Base-by-base conservation (phyloP, 1,140 invertebrate species). In the Tribolium castaneum region DNA sequence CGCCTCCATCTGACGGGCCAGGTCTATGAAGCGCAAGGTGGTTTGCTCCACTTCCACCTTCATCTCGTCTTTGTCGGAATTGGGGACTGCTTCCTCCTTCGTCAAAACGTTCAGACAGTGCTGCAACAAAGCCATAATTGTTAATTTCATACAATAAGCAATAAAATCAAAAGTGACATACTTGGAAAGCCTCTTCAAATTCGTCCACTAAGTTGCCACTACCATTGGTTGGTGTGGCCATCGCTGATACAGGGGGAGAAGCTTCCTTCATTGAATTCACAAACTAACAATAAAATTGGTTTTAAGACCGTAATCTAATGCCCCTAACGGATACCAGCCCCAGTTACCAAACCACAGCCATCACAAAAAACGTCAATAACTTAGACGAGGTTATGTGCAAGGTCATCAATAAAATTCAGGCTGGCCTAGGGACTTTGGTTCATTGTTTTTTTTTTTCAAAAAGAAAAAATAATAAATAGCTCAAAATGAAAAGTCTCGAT, bases 1-100 rank as follows among this genome's bases (percentile, higher is more conserved):
- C 1, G 94, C 94, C 87, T 99, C 97, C 92, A 98, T 95, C 88
- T 97, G 95, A 25, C 96, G 89, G 0, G 96, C 96, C 30, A 96
- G 88, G 86, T 98, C 97, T 35, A 98, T 92, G 85, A 98, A 98
- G 77, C 93, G 89, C 72, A 94, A 88, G 45, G 94, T 92, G 12
- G 92, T 93, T 87, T 96, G 92, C 82, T 98, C 97, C 0, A 97
- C 95, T 88, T 95, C 95, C 0, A 93, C 90, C 73, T 92, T 91
- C 7, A 94, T 92, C 86, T 96, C 95, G 84, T 96, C 94, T 86
- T 95, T 95, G 82, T 95, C 94, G 76, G 92, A 92, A 79, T 88
- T 90, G 54, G 89, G 90, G 85, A 88, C 93, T 82, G 87, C 93
- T 83, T 97, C 95, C 84, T 96, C 94, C 88, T 96, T 96, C 25